Conservation (phyloP, 2,113 vertebrate genomes). For the Petromus typicus region DNA sequence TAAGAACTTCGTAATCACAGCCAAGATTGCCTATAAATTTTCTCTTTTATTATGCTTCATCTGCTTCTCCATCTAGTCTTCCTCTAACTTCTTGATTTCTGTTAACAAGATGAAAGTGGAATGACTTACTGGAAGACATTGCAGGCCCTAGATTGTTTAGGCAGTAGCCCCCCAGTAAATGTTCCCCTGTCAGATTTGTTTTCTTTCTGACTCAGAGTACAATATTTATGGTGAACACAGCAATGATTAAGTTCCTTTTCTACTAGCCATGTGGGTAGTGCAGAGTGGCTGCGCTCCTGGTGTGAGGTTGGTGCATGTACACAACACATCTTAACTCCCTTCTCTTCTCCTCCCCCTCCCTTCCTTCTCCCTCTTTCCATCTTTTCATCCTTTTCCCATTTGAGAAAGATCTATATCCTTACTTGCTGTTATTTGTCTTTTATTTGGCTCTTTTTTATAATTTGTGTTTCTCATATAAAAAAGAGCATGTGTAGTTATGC, state of each 20-base stretch:
- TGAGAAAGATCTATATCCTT: not conserved
- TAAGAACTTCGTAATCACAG: not conserved
- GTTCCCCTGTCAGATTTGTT: not conserved
- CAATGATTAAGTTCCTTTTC: not conserved
- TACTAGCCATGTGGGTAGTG: not conserved
- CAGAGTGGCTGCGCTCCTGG: not conserved
- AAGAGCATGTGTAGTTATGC: not conserved
- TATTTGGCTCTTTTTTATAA: not conserved
- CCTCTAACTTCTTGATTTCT: not conserved
- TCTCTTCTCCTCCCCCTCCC: not conserved
- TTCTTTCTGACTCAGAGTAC: constrained; percentile 5
- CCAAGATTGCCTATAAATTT: not conserved
- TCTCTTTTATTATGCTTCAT: not conserved
- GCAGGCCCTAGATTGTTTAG: not conserved
- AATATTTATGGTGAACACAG: not conserved
- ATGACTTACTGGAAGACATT: not conserved
- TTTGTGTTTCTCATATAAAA: not conserved
- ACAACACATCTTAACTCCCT: rapidly evolving
- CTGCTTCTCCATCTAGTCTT: not conserved
- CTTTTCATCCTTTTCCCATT: not conserved
- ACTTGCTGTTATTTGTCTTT: not conserved
- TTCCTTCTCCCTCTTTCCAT: not conserved
- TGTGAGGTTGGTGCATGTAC: not conserved
- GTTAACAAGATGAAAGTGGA: not conserved
- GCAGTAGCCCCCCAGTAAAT: not conserved